Percentiles rank a stretch among this genome's conserved stretches.
These are phyloP conservation scores for Neelides sp. DNA, from an alignment of 1,140 invertebrate species.

Conservation along the genomic window DNA sequence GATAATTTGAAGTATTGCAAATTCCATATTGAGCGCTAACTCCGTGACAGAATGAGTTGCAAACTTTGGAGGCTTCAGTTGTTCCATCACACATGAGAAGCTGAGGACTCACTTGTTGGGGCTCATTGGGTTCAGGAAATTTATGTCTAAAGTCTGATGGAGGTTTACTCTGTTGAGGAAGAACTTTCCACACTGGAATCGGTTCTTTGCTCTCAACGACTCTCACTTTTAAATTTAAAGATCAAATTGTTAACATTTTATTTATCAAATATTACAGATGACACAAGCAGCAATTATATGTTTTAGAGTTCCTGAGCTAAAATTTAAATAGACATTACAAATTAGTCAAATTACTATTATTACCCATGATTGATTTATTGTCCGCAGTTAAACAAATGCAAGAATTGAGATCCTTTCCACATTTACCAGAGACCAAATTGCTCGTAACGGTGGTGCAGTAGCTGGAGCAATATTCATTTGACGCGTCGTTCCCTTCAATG, in stretches of 20 bases:
- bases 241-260: background rate
- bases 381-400: constrained; percentile 8
- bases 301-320: background rate
- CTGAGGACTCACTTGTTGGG: background rate
- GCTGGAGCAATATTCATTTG: background rate
- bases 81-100: constrained; percentile 1
- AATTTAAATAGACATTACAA: background rate
- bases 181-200: background rate
- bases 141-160: background rate
- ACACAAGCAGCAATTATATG: background rate
- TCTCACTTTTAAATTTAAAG: constrained; percentile 9
- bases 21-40: constrained; percentile 4
- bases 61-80: background rate
- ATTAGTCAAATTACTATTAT: background rate
- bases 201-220: constrained; percentile 14
- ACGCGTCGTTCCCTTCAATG: too few relatives aligned
- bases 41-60: constrained; percentile 2
- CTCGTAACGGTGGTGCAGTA: constrained; percentile 11
- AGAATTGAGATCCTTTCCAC: constrained; percentile 8
- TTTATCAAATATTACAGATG: background rate
- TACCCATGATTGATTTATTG: constrained; percentile 11
- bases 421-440: background rate
- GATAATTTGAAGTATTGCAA: background rate
- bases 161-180: background rate
- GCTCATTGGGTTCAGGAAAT: background rate